Base-by-base conservation (phyloP, 2,797 vertebrate genomes). In the Coranthus polyacanthus region DNA sequence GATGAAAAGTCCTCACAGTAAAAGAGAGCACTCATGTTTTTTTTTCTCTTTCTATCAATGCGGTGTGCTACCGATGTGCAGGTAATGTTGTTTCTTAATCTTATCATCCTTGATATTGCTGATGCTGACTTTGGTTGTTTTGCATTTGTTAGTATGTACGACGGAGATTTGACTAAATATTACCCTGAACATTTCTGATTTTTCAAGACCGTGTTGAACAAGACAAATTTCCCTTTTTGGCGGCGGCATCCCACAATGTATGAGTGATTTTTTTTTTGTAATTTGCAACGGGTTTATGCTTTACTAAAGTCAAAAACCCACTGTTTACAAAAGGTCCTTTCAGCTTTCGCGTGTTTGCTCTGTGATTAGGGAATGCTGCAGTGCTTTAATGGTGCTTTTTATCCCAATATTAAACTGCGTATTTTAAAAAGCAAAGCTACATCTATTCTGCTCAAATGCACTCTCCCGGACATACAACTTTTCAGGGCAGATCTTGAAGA, bases 21-120 rank as follows among this genome's bases (percentile, higher is more conserved):
- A 70, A 76, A 64, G 53, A 73, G 58, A 62, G 67, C 63, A 70
- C 26, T 43, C 32, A 26, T 32, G 8, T 32, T 32, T 32, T 32
- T 9, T 73, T 66, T 64, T 38, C 18, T 60, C 47, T 52, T 11
- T 54, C 64, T 60, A 26, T 71, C 64, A 70, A 39, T 50, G 53
- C 47, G 17, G 38, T 58, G 65, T 68, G 58, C 38, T 57, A 34
- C 55, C 73, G 52, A 72, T 47, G 56, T 51, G 57, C 81, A 44
- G 58, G 57, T 51, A 60, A 63, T 58, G 43, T 67, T 58, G 52
- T 75, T 68, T 83, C 67, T 78, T 79, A 77, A 79, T 83, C 81
- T 73, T 79, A 78, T 62, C 80, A 58, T 78, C 60, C 65, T 66
- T 34, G 44, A 50, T 16, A 18, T 13, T 55, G 50, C 26, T 79